These are phyloP conservation scores for Meiosimyza platycephala DNA, from an alignment of 2,888 invertebrate species.

Conservation along the genomic window DNA sequence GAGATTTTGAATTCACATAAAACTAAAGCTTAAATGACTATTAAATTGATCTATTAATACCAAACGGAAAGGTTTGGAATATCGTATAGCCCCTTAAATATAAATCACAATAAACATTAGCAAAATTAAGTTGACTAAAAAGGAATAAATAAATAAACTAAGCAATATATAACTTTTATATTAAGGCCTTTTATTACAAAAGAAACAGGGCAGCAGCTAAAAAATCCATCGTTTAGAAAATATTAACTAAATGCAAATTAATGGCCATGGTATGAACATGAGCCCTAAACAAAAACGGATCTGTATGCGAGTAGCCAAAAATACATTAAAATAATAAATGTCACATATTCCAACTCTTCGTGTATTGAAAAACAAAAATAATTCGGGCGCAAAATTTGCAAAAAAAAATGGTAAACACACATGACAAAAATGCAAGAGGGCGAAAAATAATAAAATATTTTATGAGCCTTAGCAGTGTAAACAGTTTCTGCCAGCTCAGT, in stretches of 20 bases:
- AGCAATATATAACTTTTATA: background rate
- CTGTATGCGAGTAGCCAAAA: background rate
- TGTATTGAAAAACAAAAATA: background rate
- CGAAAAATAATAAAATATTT: slow-evolving; percentile 1
- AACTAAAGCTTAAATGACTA: too few relatives aligned
- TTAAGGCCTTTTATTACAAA: background rate
- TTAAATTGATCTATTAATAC: too few relatives aligned
- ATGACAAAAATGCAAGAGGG: background rate
- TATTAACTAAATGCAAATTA: slow-evolving; percentile 5
- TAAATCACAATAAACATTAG: slow-evolving; percentile 12
- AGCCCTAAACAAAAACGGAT: background rate
- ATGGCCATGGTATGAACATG: background rate
- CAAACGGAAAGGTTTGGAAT: too few relatives aligned
- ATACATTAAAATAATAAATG: slow-evolving; percentile 21
- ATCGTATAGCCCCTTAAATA: too few relatives aligned
- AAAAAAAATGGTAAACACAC: background rate
- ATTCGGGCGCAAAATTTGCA: background rate
- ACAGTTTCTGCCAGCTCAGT: slow-evolving; percentile 1
- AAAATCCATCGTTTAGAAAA: slow-evolving; percentile 2
- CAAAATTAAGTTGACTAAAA: slow-evolving; percentile 13
- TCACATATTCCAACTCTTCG: slow-evolving; percentile 12
- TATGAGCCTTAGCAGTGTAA: slow-evolving; percentile 23
- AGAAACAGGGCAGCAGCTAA: background rate
- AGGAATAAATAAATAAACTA: slow-evolving; percentile 13
- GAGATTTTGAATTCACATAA: too few relatives aligned